Evolutionary conservation across 2,888 invertebrate species (phyloP).

Genomic region (Amphipyra berbera): DNA sequence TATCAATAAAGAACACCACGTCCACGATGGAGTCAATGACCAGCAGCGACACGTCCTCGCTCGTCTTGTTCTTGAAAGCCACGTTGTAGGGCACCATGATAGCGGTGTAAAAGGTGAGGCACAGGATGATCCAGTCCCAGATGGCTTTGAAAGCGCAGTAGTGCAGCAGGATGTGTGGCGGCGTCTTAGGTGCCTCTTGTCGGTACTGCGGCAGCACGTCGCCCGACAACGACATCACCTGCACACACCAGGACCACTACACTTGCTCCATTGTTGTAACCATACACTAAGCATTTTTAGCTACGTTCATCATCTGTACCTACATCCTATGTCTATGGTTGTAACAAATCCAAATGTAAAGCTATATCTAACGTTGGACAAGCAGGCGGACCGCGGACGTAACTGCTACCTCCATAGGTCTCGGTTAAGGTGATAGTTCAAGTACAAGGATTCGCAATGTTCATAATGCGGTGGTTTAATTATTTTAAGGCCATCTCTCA

Average conservation of each 20-base stretch:
- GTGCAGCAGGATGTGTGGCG: conserved; percentile 99
- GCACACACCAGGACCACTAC: conserved; percentile 45
- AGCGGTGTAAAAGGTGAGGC: conserved; percentile 99
- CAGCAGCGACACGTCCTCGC: conserved; percentile 97
- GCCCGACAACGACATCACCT: conserved; percentile 97
- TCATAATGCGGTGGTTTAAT: no score
- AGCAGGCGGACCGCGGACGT: no score
- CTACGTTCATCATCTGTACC: no score
- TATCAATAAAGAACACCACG: conserved; percentile 99
- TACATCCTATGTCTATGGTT: no score
- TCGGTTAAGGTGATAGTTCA: no score
- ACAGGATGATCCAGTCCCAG: conserved; percentile 99
- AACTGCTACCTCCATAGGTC: no score
- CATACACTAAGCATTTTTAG: no score
- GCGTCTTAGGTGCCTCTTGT: conserved; percentile 99
- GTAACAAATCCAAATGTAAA: no score
- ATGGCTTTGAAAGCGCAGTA: conserved; percentile 99
- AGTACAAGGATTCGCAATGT: no score
- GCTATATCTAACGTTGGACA: no score
- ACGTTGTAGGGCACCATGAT: conserved; percentile 99
- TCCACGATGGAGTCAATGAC: conserved; percentile 99
- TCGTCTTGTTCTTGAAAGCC: conserved; percentile 99
- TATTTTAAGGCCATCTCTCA: no score
- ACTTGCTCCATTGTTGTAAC: no score
- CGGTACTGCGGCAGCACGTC: conserved; percentile 99